These are phyloP conservation scores for Luperina testacea DNA, from an alignment of 2,888 invertebrate genomes.

Conservation along the genomic window DNA sequence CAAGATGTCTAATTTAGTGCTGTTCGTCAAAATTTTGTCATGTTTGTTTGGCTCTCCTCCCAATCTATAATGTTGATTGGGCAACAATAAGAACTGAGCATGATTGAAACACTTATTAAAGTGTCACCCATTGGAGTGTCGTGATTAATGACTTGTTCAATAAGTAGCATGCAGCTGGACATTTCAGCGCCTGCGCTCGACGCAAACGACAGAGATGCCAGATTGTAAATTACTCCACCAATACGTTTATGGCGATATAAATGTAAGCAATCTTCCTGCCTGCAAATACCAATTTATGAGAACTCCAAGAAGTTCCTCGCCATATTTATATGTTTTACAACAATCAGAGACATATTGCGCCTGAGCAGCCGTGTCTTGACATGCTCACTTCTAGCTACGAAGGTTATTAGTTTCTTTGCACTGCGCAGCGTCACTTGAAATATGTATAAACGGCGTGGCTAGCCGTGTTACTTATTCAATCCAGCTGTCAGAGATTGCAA, in stretches of 20 bases:
- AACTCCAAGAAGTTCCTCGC: constrained; percentile 22
- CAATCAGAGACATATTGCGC: constrained; percentile 21
- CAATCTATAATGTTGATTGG: constrained; percentile 6
- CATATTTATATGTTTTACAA: constrained; percentile 20
- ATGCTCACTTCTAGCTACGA: constrained; percentile 10
- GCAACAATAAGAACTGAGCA: background rate
- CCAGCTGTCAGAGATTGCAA: constrained; percentile 20
- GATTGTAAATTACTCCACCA: constrained; percentile 38
- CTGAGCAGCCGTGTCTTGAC: constrained; percentile 11
- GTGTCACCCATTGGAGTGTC: constrained; percentile 8
- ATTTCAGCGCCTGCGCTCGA: background rate
- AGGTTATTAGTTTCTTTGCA: constrained; percentile 18
- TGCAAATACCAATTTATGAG: constrained; percentile 40
- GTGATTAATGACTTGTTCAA: constrained; percentile 19
- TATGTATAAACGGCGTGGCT: constrained; percentile 1
- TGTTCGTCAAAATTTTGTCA: background rate
- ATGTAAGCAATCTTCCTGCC: constrained; percentile 43
- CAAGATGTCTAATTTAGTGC: background rate
- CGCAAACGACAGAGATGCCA: constrained; percentile 26
- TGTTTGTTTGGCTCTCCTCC: constrained; percentile 9
- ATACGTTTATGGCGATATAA: constrained; percentile 44
- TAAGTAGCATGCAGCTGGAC: constrained; percentile 22
- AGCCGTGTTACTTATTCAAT: constrained; percentile 35
- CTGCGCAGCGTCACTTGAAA: constrained; percentile 11
- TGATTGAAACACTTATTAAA: background rate